Evolutionary conservation across 2,888 invertebrate species (phyloP), one percentile per base, ranked within the genome.

Genomic region (Liodrosophila aerea): DNA sequence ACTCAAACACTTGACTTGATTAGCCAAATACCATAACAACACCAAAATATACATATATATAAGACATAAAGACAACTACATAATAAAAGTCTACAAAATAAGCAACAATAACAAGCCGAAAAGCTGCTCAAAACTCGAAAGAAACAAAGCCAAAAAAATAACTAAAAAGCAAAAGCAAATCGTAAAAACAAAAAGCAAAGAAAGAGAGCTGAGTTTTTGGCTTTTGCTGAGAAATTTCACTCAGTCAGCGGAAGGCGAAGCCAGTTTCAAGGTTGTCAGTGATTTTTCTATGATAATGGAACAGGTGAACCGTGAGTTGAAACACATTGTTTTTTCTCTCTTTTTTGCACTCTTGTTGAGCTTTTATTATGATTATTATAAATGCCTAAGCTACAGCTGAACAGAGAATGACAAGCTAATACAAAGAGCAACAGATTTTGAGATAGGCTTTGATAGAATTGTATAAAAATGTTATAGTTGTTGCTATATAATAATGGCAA

Each of bases 171-270:
- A n/a, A 33, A 15, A 47, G 13, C 15, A 46, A 36, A 7, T 7
- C 34, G 27, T 51, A 63, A 34, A 7, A 54, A 12, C 27, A 63
- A 66, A 63, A 66, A 16, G 9, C 40, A 58, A 68, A 63, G 34
- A 45, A 34, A 43, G 41, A 16, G 4, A 15, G 30, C 22, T 7
- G 13, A 16, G 12, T 2, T 31, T 33, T 64, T 64, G 54, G 11
- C 34, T 40, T 73, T 76, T 61, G 67, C 49, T 66, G 64, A 73
- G 61, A 80, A 83, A 77, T 83, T 83, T 77, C 81, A 73, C 76
- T 73, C 44, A 49, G 51, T 22, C 43, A 58, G 67, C 57, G 73
- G 67, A 67, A 56, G 67, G 67, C 63, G 68, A 51, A 64, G 73
- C 73, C 5, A 68, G 69, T 71, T 71, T 71, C 71, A 71, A 71